Base-by-base conservation (phyloP, 2,113 vertebrate genomes). In the Melanotaenia duboulayi region DNA sequence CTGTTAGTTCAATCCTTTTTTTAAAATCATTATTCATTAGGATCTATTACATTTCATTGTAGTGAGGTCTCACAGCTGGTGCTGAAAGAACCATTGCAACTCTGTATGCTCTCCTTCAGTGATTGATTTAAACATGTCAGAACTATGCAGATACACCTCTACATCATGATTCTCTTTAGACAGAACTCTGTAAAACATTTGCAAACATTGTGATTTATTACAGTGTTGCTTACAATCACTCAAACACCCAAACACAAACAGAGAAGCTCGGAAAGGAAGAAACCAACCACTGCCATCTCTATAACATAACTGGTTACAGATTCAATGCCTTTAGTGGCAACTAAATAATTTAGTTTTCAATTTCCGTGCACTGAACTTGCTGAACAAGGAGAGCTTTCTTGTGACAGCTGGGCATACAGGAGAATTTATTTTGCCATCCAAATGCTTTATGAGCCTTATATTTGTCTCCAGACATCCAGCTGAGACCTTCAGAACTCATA, bases 331-430 rank as follows among this genome's bases (percentile, higher is more conserved):
- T 68, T 55, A 77, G 58, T 9, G 23, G 72, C 72, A 65, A 83
- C 83, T 89, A 85, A 87, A 78, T 46, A 80, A 60, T 46, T 76
- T 72, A 56, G 80, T 89, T 89, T 86, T 86, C 81, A 86, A 81
- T 77, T 76, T 4, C 28, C 28, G 6, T 28, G 64, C 79, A 81
- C 69, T 87, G 84, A 88, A 87, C 83, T 65, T 77, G 70, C 56
- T 67, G 71, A 80, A 81, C 49, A 80, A 72, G 39, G 70, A 52
- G 66, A 60, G 39, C 28, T 79, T 76, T 22, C 50, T 44, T 28
- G 28, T 78, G 83, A 74, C 62, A 65, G 65, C 63, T 69, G 55
- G 58, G 62, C 48, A 66, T 66, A 71, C 66, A 25, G 50, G 24
- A 52, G 22, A 20, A 83, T 71, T 78, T 84, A 88, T 32, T 12